Base-by-base conservation (phyloP, 2,888 invertebrate species). In the Pedicia rivosa region DNA sequence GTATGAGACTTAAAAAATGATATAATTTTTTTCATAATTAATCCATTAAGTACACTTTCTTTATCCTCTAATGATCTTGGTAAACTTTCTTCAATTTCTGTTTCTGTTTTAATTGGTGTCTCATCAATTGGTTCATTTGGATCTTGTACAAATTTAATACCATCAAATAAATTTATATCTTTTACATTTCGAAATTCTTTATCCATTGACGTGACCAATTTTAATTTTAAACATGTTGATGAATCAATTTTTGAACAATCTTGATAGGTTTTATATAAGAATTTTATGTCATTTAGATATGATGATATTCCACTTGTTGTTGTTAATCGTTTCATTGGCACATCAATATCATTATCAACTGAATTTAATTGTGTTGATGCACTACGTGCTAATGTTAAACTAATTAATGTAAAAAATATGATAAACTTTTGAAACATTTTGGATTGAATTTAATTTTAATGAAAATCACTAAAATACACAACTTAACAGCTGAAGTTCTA, bases 1-100 rank as follows among this genome's bases (percentile, higher is more conserved):
- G 81, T 81, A 61, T 83, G 82, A 48, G 75, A 72, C 59, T 76
- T 74, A 60, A 86, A 68, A 62, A 84, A 84, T 50, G 68, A 72
- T 43, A 75, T 64, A 47, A 83, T 62, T 51, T 74, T 78, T 54
- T 81, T 77, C 51, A 78, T 59, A 51, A 87, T 81, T 60, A 86
- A 66, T 45, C 68, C 68, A 55, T 81, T 80, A 36, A 86, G 62
- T 6, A 77, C 74, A 45, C 74, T 72, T 33, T 78, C 75, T 42
- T 70, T 70, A 51, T 82, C 83, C 36, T 74, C 74, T 42, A 80
- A 54, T 29, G 77, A 69, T 48, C 86, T 69, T 1, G 86, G 83
- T 44, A 86, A 63, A 41, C 68, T 69, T 17, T 78, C 74, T 52
- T 82, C 81, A 43, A 79, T 67, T 38, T 74, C 72, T 36, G 67